A percentile compares a stretch with the other conserved stretches of the same genome.
Evolutionary conservation across 2,888 invertebrate genomes (phyloP).

Genomic region (Platypus cylindrus): DNA sequence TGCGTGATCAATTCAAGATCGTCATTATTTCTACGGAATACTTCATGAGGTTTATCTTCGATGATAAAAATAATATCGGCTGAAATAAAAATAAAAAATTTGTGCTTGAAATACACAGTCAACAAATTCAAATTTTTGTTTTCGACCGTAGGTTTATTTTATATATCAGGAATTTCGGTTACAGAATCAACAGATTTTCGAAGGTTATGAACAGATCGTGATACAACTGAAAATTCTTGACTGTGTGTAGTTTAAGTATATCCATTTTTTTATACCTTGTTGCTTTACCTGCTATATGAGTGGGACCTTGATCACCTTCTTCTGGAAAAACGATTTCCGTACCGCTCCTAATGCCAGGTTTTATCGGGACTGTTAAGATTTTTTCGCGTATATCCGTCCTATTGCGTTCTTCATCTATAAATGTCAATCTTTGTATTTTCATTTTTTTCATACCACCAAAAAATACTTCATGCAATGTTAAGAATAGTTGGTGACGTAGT

Average conservation of each 20-base stretch:
- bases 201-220: no score
- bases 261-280: no score
- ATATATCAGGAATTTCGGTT: no score
- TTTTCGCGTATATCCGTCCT: slow-evolving; percentile 55
- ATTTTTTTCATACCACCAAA: slow-evolving; percentile 71
- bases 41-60: slow-evolving; percentile 56
- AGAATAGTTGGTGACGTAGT: slow-evolving; percentile 41
- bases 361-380: slow-evolving; percentile 59
- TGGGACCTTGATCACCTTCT: slow-evolving; percentile 69
- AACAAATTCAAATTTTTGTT: no score
- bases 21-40: slow-evolving; percentile 51
- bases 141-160: no score
- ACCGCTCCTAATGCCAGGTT: slow-evolving; percentile 59
- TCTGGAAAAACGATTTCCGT: slow-evolving; percentile 62
- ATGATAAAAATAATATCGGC: slow-evolving; percentile 66
- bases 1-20: slow-evolving; percentile 50
- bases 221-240: no score
- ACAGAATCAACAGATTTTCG: no score
- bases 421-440: slow-evolving; percentile 63
- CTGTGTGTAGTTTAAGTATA: no score
- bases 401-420: slow-evolving; percentile 48
- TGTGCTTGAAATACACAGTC: no score
- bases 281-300: slow-evolving; percentile 49
- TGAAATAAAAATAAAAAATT: slow-evolving; percentile 24
- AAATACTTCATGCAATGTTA: slow-evolving; percentile 53